phyloP scores from a whole-genome alignment of 2,113 vertebrate species.

The Chunga burmeisteri region DNA sequence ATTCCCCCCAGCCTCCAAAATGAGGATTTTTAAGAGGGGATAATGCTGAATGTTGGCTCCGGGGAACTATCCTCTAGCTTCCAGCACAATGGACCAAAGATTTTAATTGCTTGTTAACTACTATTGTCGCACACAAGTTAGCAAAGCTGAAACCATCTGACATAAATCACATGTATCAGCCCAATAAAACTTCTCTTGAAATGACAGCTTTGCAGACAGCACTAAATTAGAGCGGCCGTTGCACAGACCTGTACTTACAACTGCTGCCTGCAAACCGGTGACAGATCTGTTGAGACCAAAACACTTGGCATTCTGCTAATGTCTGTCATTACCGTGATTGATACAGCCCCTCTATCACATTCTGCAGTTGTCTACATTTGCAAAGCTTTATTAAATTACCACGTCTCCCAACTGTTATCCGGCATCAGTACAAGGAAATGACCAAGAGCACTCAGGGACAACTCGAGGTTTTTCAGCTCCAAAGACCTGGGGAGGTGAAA shows the following conservation, averaged over 20 bases:
- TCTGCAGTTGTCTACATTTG: constrained; percentile 56
- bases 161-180: constrained; percentile 64
- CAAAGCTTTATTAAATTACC: constrained; percentile 83
- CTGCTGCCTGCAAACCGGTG: constrained; percentile 34
- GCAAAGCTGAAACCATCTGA: constrained; percentile 36
- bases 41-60: not conserved
- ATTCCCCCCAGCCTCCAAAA: not conserved
- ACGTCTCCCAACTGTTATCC: constrained; percentile 52
- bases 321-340: constrained; percentile 90
- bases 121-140: constrained; percentile 34
- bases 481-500: not conserved
- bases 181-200: constrained; percentile 56
- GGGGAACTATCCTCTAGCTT: not conserved
- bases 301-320: constrained; percentile 88
- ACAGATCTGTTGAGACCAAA: constrained; percentile 76
- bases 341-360: constrained; percentile 78
- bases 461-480: not conserved
- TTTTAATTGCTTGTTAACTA: constrained; percentile 71
- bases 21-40: not conserved
- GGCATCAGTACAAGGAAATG: not conserved
- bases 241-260: constrained; percentile 6
- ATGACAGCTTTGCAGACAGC: constrained; percentile 64
- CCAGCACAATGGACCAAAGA: constrained; percentile 8
- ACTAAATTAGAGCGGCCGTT: constrained; percentile 8
- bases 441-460: constrained; percentile 25